Percentiles rank a stretch among this genome's conserved stretches.
These are phyloP conservation scores for Balearica regulorum DNA, from an alignment of 2,797 vertebrate genomes.

Conservation along the genomic window DNA sequence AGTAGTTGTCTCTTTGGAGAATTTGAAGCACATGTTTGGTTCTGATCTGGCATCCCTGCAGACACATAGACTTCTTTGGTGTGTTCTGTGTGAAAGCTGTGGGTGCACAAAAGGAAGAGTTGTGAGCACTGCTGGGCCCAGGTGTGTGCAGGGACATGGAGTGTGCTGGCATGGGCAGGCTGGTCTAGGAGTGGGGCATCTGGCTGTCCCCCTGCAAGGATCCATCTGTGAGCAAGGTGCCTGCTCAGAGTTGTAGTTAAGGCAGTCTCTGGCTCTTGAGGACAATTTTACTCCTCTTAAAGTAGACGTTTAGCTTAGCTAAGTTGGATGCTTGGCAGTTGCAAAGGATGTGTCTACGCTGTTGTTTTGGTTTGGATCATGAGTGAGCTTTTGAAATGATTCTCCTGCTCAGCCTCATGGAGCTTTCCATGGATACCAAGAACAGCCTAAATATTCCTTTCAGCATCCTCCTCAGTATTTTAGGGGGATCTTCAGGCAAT, in stretches of 20 bases:
- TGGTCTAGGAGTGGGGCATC: background rate
- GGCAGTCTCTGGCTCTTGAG: background rate
- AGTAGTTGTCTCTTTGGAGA: background rate
- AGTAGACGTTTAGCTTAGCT: background rate
- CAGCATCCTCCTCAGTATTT: background rate
- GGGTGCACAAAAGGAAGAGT: background rate
- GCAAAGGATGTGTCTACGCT: background rate
- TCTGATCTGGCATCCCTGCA: background rate
- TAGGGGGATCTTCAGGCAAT: background rate
- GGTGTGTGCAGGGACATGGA: background rate
- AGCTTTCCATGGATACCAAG: background rate
- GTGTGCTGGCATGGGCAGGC: background rate
- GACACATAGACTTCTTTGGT: rapidly evolving
- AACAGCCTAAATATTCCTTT: background rate
- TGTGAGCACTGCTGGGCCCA: background rate
- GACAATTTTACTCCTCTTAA: background rate
- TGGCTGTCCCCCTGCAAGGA: background rate
- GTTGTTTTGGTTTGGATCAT: background rate
- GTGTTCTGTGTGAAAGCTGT: background rate
- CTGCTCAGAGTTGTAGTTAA: background rate
- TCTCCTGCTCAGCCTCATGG: background rate
- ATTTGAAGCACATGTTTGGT: background rate
- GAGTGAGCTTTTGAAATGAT: background rate
- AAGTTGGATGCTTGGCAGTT: background rate
- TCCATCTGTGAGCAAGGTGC: background rate